Base-by-base conservation (phyloP, 2,888 invertebrate genomes). In the Ethmia dodecea region DNA sequence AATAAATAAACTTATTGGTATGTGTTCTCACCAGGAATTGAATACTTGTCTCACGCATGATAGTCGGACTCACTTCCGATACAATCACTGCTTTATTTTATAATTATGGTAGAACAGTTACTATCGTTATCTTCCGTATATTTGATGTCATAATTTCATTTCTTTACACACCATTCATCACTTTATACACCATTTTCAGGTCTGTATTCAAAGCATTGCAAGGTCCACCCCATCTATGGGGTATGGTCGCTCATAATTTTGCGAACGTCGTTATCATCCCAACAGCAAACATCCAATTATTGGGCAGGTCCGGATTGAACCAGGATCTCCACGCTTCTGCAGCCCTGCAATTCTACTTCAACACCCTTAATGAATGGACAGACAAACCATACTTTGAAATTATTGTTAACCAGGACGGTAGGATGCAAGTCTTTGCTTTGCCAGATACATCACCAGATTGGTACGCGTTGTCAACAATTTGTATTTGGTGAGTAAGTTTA, bases 201-300 rank as follows among this genome's bases (percentile, higher is more conserved):
- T 48, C 33, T 8, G 47, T 57, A 33, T 86, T 76, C 45, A 50
- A 57, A 11, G 45, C 74, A 0, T 18, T 83, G 4, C 40, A 46
- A 37, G 70, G 68, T 0, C 69, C 79, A 0, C 52, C 69, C 0
- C 67, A 76, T 16, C 51, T 62, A 1, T 83, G 76, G 78, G 74
- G 77, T 0, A 68, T 84, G 66, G 48, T 76, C 0, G 81, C 80
- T 1, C 84, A 86, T 37, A 72, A 71, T 35, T 64, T 81, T 10
- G 43, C 45, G 11, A 64, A 53, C 10, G 48, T 72, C 2, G 47
- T 72, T 2, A 69, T 62, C 33, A 47, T 63, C n/a, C 76, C 79
- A 0, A 50, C 57, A 0, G 27, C 52, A 2, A 65, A 74, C 14
- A 74, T 79, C 0, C 36, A 59, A 0, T 40, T 84, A 0, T 67